Conservation (phyloP, 2,797 vertebrate species). For the Triplophysa bombifrons region DNA sequence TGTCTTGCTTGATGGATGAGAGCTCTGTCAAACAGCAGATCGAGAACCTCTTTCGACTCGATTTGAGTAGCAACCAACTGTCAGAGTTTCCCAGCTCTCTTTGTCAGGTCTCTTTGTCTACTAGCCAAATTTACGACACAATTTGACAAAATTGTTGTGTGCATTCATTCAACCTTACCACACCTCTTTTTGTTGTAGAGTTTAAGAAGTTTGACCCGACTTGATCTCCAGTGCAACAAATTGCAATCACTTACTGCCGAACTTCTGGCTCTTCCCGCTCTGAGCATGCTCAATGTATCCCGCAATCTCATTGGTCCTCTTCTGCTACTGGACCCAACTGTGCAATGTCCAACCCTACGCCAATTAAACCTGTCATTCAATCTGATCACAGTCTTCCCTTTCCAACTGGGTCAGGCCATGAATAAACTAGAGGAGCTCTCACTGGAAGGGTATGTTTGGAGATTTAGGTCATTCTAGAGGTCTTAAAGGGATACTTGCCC, state of each 20-base stretch:
- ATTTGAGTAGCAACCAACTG: slow-evolving; percentile 90
- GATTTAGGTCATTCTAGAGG: not conserved
- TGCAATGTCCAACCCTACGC: slow-evolving; percentile 79
- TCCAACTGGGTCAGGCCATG: slow-evolving; percentile 70
- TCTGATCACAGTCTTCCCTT: slow-evolving; percentile 79
- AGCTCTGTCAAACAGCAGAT: slow-evolving; percentile 78
- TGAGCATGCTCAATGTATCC: slow-evolving; percentile 85
- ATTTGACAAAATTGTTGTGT: not conserved
- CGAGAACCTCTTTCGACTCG: slow-evolving; percentile 84
- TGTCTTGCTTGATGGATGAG: slow-evolving; percentile 83
- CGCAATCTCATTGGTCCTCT: slow-evolving; percentile 87
- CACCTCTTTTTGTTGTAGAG: slow-evolving; percentile 70
- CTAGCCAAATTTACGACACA: not conserved
- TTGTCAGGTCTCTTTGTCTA: slow-evolving; percentile 78
- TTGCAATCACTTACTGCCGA: slow-evolving; percentile 80
- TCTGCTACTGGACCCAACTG: slow-evolving; percentile 71
- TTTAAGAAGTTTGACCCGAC: slow-evolving; percentile 83
- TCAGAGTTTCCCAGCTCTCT: slow-evolving; percentile 81
- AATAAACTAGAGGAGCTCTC: slow-evolving; percentile 84
- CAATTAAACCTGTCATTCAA: slow-evolving; percentile 92
- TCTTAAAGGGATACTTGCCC: too few species aligned
- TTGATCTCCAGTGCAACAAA: slow-evolving; percentile 92
- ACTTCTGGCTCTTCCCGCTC: slow-evolving; percentile 82
- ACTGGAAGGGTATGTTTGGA: slow-evolving; percentile 84
- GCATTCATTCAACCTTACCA: not conserved